Conservation (phyloP, 2,888 invertebrate genomes). For the Tetheella fluctuosa region DNA sequence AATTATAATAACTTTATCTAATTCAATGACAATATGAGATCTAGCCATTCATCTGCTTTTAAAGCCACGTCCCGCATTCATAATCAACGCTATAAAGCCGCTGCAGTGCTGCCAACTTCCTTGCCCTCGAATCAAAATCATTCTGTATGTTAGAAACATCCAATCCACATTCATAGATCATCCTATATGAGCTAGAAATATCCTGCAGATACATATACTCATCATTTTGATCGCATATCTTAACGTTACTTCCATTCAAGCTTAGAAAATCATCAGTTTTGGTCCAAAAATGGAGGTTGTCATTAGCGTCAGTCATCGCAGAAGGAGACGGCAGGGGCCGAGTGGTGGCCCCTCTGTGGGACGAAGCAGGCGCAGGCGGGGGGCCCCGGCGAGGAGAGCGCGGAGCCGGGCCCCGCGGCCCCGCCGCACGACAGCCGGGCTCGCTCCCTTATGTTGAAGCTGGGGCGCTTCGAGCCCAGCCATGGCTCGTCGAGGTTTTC, state of each 20-base stretch:
- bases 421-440: slow-evolving; percentile 74
- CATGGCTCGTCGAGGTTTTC: slow-evolving; percentile 52
- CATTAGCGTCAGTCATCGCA: slow-evolving; percentile 80
- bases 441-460: slow-evolving; percentile 65
- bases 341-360: slow-evolving; percentile 78
- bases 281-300: slow-evolving; percentile 37
- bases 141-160: slow-evolving; percentile 23
- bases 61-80: slow-evolving; percentile 48
- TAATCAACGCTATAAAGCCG: slow-evolving; percentile 58
- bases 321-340: slow-evolving; percentile 86
- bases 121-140: slow-evolving; percentile 53
- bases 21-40: not conserved
- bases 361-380: slow-evolving; percentile 77
- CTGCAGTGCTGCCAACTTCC: slow-evolving; percentile 56
- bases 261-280: slow-evolving; percentile 27
- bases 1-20: not conserved
- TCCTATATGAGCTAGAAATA: slow-evolving; percentile 26
- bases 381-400: slow-evolving; percentile 72
- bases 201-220: slow-evolving; percentile 14
- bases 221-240: not conserved
- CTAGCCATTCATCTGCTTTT: too few species aligned
- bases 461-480: slow-evolving; percentile 62
- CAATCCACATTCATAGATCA: slow-evolving; percentile 23
- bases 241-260: not conserved
- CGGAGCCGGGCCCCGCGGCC: slow-evolving; percentile 69